Evolutionary conservation across 2,888 invertebrate species (phyloP), one percentile per base, ranked within the genome.

Genomic region (Chrysopilus asiliformis): DNA sequence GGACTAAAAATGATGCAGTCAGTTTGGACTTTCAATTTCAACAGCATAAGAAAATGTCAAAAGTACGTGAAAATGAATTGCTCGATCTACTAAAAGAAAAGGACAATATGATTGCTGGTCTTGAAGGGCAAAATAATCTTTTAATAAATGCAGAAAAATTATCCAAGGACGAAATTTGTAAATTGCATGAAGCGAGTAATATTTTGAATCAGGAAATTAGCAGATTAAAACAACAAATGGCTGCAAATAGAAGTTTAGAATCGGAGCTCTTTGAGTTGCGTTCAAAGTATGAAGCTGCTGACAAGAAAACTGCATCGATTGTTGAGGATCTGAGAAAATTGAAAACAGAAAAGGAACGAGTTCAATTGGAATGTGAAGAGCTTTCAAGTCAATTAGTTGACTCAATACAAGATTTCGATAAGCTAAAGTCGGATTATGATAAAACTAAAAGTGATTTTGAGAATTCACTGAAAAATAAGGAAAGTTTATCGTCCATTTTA

Each of bases 21-120:
- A 55, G 53, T 36, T 41, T 55, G 38, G 70, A 73, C 49, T 70
- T 68, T 35, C 66, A 67, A 48, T 68, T 65, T 45, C 67, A 72
- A 41, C 66, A 64, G 14, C 56, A 69, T 5, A 65, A 67, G 51
- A 58, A 56, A 5, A 72, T 70, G 48, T 56, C 67, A 5, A 68
- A 67, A 49, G 57, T 51, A 2, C 61, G 75, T 34, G 74, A 74
- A 56, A 57, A 59, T 19, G 74, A 76, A 49, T 50, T 74, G 4
- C 45, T 72, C 1, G 64, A 64, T 2, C 53, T 62, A 2, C 47
- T 74, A 19, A 57, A 64, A 16, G 70, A 72, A 17, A 55, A 57
- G 40, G 47, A 53, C 3, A 40, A 39, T 1, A 40, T 49, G 41
- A 51, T 58, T 10, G 40, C 38, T 0, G 41, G 40, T 16, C 40